A percentile compares a stretch with the other conserved stretches of the same genome.
phyloP scores from a whole-genome alignment of 2,888 invertebrate species.

The Napeogenes inachia region DNA sequence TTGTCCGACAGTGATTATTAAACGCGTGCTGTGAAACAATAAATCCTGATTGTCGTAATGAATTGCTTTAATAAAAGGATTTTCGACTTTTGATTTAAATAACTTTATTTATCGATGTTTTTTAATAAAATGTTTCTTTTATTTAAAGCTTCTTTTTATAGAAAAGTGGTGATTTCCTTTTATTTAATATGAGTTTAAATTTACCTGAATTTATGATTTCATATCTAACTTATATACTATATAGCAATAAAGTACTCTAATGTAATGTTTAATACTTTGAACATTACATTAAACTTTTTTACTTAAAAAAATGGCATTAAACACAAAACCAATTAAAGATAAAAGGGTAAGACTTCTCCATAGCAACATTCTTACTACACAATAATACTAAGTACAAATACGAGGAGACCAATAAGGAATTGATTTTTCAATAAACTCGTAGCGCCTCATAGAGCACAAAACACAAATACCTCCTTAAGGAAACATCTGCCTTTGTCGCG shows the following conservation, averaged over 20 bases:
- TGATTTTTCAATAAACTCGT: slow-evolving; percentile 6
- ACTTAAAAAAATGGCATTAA: neutral
- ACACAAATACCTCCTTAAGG: slow-evolving; percentile 11
- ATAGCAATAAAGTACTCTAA: no score
- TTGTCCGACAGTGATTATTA: neutral
- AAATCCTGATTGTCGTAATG: slow-evolving; percentile 6
- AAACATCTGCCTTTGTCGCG: slow-evolving; percentile 10
- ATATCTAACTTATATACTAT: no score
- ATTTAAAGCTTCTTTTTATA: neutral
- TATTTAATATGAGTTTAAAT: no score
- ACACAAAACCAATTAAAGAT: neutral
- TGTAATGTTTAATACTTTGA: no score
- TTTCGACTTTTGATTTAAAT: neutral
- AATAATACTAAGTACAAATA: slow-evolving; percentile 2
- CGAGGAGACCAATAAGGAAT: slow-evolving; percentile 6
- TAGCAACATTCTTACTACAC: neutral
- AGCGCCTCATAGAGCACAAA: slow-evolving; percentile 7
- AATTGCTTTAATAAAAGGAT: slow-evolving; percentile 2
- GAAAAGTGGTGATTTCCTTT: no score
- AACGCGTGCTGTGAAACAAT: slow-evolving; percentile 1
- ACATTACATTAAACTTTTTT: neutral
- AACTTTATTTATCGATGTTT: neutral
- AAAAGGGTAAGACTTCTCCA: neutral
- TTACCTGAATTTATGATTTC: no score
- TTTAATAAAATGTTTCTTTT: neutral